Evolutionary conservation across 2,113 vertebrate species (phyloP).

Genomic region (Sula dactylatra): DNA sequence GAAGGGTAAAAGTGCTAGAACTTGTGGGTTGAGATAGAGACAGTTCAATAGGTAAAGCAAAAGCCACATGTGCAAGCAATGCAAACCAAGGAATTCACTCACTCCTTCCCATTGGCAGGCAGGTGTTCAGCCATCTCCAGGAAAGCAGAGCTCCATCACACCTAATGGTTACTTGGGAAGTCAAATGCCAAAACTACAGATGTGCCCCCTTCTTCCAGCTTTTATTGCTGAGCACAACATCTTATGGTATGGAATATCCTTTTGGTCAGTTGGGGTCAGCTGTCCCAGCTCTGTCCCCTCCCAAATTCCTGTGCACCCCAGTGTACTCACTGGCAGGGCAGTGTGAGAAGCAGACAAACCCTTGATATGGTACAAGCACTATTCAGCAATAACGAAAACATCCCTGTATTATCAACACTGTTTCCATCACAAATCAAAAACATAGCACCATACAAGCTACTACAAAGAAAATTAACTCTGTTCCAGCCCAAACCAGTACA

Average conservation of each 20-base stretch:
- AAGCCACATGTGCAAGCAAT: not conserved
- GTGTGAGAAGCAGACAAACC: not conserved
- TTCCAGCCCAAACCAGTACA: not conserved
- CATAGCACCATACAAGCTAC: not conserved
- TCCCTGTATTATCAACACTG: not conserved
- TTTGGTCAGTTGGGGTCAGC: too few relatives aligned
- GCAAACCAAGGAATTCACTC: not conserved
- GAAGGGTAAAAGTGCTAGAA: not conserved
- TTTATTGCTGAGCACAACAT: not conserved
- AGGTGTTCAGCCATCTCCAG: not conserved
- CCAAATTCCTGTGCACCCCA: not conserved
- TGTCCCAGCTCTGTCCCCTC: not conserved
- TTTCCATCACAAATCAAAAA: not conserved
- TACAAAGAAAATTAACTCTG: not conserved
- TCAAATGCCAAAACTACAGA: not conserved
- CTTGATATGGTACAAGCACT: not conserved
- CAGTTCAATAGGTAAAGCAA: not conserved
- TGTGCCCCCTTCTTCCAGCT: not conserved
- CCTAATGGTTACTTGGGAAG: accelerated
- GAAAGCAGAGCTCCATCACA: too few relatives aligned
- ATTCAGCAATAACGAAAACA: not conserved
- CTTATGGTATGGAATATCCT: too few relatives aligned
- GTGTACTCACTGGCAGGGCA: not conserved
- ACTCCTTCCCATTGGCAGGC: not conserved
- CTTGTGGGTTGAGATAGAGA: not conserved